Evolutionary conservation across 1,140 invertebrate species (phyloP), one percentile per base, ranked within the genome.

Genomic region (Drosophila sturtevanti): DNA sequence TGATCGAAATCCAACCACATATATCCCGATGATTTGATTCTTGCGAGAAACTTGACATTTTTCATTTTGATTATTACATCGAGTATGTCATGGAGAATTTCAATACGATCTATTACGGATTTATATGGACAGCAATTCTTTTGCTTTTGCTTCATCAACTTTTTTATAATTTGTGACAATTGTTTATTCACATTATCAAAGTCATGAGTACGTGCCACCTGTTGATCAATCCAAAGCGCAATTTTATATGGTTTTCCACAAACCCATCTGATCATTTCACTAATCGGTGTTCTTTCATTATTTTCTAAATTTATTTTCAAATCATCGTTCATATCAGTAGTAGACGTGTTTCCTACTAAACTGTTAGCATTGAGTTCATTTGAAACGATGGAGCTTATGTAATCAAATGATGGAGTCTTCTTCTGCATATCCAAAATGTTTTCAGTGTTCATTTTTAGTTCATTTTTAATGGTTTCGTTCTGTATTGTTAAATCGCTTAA

Each of bases 1-100:
- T 77, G 52, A 0, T 16, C 24, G 11, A 71, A 14, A 63, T 85
- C 81, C 0, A 68, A 9, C 7, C 22, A 35, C 0, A 54, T 63
- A 12, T 63, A n/a, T 2, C 74, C 60, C 1, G 60, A 37, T 2
- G 62, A 54, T 0, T 48, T 4, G 0, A 7, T 18, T 11, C 44
- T 44, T 2, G 52, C 10, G 0, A 18, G 14, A 0, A 51, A n/a
- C 10, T 64, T 9, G 0, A 34, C 4, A 0, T 37, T n/a, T 2
- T 55, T 61, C 0, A 79, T n/a, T 1, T 66, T 1, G 27, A 73
- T 14, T 14, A 85, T 48, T 1, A 55, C 31, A 27, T 80, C 81
- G 1, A 85, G 27, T 3, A 60, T 63, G 38, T 85, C 81, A 34
- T 85, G 58, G 5, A 80, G 68, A 2, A 74, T 51, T 58, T 85